Evolutionary conservation across 2,888 invertebrate genomes (phyloP).

Genomic region (Brassicogethes aeneus): DNA sequence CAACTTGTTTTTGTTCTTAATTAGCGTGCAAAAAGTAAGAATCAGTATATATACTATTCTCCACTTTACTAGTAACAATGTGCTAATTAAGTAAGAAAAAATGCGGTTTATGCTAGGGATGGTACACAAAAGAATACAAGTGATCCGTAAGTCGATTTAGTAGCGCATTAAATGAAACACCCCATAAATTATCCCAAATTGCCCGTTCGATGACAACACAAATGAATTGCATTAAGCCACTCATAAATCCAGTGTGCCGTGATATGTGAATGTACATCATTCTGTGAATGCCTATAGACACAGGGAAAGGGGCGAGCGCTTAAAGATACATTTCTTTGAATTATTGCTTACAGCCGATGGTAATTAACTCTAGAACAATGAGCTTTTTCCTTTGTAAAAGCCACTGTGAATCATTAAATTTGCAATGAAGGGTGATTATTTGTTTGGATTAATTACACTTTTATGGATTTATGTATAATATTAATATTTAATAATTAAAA

Average conservation of each 20-base stretch:
- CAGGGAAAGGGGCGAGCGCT: slow-evolving; percentile 5
- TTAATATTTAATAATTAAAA: no score
- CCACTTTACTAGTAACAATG: no score
- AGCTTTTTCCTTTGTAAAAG: not conserved
- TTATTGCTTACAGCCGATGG: slow-evolving; percentile 1
- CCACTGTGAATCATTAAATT: slow-evolving; percentile 5
- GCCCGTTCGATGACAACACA: slow-evolving; percentile 20
- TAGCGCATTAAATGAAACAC: slow-evolving; percentile 14
- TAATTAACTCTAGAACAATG: slow-evolving; percentile 9
- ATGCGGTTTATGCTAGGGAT: not conserved
- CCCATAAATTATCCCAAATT: slow-evolving; percentile 27
- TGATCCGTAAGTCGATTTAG: no score
- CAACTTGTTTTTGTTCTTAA: no score
- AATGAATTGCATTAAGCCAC: slow-evolving; percentile 25
- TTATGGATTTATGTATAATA: no score
- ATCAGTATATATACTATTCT: no score
- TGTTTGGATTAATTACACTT: no score
- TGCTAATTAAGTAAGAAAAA: no score
- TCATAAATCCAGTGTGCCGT: slow-evolving; percentile 26
- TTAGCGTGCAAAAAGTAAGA: no score
- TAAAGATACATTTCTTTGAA: slow-evolving; percentile 8
- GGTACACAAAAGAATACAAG: not conserved
- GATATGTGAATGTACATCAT: slow-evolving; percentile 20
- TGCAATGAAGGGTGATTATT: no score
- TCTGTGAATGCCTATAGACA: not conserved